Percentiles rank a stretch among this genome's conserved stretches.
phyloP scores from a whole-genome alignment of 2,888 invertebrate genomes.

The Eremobia ochroleuca region DNA sequence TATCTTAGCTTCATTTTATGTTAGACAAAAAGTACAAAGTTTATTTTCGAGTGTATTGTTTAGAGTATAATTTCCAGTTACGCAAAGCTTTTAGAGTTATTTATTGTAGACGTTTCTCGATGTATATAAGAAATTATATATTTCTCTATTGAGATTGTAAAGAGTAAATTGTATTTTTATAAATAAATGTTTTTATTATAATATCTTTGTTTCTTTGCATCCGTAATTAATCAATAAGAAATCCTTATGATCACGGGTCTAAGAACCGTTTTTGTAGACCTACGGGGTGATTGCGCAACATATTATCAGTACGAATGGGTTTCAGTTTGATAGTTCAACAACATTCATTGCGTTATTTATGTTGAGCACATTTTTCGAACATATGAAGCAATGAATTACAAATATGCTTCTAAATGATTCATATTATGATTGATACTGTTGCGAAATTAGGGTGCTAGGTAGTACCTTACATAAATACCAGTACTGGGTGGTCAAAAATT shows the following conservation, averaged over 20 bases:
- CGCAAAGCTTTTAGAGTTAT: constrained; percentile 77
- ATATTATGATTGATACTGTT: not conserved
- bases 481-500: not conserved
- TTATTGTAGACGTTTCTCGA: constrained; percentile 76
- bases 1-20: constrained; percentile 34
- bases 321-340: not conserved
- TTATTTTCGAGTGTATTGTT: constrained; percentile 67
- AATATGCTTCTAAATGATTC: not conserved
- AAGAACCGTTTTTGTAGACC: not conserved
- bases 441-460: too few species aligned
- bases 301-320: not conserved
- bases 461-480: not conserved
- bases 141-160: constrained; percentile 87
- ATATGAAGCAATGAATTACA: not conserved
- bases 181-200: constrained; percentile 81
- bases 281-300: not conserved
- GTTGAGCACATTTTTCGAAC: not conserved
- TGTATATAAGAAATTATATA: constrained; percentile 77
- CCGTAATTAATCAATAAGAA: not conserved
- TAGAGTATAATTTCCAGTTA: constrained; percentile 66
- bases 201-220: constrained; percentile 21
- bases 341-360: not conserved
- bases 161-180: constrained; percentile 84
- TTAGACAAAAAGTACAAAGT: constrained; percentile 73
- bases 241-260: not conserved